phyloP scores from a whole-genome alignment of 1,140 invertebrate genomes.

The Sitophilus oryzae region DNA sequence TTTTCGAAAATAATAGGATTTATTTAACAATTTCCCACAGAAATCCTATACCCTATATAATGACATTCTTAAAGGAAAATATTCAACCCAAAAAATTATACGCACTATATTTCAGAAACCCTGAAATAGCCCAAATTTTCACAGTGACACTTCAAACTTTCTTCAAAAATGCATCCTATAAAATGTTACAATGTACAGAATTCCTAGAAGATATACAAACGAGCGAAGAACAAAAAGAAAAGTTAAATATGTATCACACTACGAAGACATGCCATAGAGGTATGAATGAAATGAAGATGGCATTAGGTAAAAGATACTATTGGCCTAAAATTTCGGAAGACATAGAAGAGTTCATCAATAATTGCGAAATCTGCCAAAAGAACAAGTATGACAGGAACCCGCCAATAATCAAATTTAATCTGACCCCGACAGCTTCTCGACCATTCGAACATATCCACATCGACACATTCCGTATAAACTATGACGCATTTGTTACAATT shows the following conservation, averaged over 20 bases:
- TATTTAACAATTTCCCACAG: constrained; percentile 8
- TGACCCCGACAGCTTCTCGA: neutral
- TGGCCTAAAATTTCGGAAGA: constrained; percentile 20
- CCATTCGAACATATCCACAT: no score
- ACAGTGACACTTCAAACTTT: constrained; percentile 20
- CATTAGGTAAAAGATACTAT: constrained; percentile 22
- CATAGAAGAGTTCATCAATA: constrained; percentile 1
- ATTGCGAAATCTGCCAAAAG: neutral
- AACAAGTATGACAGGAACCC: constrained; percentile 2
- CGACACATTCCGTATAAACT: no score
- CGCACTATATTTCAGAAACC: constrained; percentile 14
- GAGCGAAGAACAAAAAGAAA: constrained; percentile 23
- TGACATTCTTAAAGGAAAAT: constrained; percentile 23
- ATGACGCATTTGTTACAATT: constrained; percentile 1
- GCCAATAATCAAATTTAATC: neutral
- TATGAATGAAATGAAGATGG: constrained; percentile 24
- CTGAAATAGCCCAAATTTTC: neutral
- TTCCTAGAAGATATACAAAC: constrained; percentile 19
- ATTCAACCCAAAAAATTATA: constrained; percentile 19
- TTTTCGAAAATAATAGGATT: constrained; percentile 18
- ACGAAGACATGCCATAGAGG: constrained; percentile 27
- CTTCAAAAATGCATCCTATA: constrained; percentile 22
- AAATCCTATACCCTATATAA: neutral
- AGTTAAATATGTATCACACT: constrained; percentile 25
- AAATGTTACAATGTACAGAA: constrained; percentile 19